phyloP scores from a whole-genome alignment of 2,888 invertebrate species.

The Stenodera caucasica region DNA sequence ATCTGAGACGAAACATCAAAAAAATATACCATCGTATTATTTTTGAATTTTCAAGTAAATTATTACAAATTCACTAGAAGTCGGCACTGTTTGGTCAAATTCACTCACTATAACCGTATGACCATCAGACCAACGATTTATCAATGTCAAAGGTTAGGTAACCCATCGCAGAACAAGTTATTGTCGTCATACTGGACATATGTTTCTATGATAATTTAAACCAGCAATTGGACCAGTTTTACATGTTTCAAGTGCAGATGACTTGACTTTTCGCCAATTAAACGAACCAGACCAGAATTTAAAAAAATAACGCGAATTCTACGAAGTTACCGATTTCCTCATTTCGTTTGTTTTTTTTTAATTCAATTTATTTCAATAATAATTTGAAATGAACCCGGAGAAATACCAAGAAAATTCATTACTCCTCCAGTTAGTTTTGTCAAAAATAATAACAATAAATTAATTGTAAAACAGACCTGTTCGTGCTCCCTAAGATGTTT shows the following conservation, averaged over 20 bases:
- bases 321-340: neutral
- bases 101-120: constrained; percentile 18
- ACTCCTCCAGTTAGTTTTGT: neutral
- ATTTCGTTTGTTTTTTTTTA: too few species aligned
- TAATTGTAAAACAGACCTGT: constrained; percentile 20
- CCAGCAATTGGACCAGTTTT: constrained; percentile 7
- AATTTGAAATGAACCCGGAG: neutral
- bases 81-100: neutral
- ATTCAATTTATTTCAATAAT: too few species aligned
- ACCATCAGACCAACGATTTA: constrained; percentile 22
- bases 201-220: constrained; percentile 6
- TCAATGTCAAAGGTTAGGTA: constrained; percentile 26
- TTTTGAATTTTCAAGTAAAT: neutral
- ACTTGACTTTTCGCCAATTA: constrained; percentile 4
- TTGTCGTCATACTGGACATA: constrained; percentile 8
- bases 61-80: neutral
- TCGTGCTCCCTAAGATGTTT: constrained; percentile 30
- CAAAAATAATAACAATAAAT: neutral
- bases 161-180: constrained; percentile 23
- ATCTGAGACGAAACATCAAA: neutral
- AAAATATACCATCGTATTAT: neutral
- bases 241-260: constrained; percentile 7
- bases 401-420: neutral
- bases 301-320: neutral
- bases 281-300: neutral